A percentile compares a stretch with the other conserved stretches of the same genome.
These are phyloP conservation scores for Alentia gelatinosa DNA, from an alignment of 2,888 invertebrate genomes.

Conservation along the genomic window DNA sequence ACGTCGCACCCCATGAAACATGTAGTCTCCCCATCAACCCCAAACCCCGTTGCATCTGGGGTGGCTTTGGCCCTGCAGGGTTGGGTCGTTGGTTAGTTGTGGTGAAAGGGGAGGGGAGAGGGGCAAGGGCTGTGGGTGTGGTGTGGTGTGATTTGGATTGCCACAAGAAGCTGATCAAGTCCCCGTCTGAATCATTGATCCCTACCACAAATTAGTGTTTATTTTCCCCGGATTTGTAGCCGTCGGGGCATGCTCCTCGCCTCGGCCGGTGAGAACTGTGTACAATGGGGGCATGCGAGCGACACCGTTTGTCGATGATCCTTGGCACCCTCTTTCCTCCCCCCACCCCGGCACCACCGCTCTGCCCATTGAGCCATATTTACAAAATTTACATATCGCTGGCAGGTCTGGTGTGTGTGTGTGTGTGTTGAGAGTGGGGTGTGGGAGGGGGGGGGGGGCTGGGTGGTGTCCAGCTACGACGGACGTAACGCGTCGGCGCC, in stretches of 20 bases:
- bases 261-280: neutral
- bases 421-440: too few species aligned
- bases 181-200: neutral
- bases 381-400: slow-evolving; percentile 24
- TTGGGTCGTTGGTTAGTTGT: too few species aligned
- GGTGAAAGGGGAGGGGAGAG: too few species aligned
- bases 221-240: neutral
- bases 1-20: too few species aligned
- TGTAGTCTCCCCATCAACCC: too few species aligned
- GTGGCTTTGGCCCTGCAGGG: too few species aligned
- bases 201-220: slow-evolving; percentile 42
- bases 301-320: neutral
- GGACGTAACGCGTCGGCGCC: too few species aligned
- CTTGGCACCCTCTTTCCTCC: neutral
- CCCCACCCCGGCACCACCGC: neutral
- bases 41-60: too few species aligned
- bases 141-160: too few species aligned
- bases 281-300: neutral
- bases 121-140: too few species aligned
- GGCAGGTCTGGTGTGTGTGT: neutral
- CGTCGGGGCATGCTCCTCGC: neutral
- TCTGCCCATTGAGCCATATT: neutral
- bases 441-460: too few species aligned
- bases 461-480: too few species aligned
- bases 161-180: neutral